Conservation (phyloP, 2,113 vertebrate genomes). For the Herpailurus yagouaroundi region DNA sequence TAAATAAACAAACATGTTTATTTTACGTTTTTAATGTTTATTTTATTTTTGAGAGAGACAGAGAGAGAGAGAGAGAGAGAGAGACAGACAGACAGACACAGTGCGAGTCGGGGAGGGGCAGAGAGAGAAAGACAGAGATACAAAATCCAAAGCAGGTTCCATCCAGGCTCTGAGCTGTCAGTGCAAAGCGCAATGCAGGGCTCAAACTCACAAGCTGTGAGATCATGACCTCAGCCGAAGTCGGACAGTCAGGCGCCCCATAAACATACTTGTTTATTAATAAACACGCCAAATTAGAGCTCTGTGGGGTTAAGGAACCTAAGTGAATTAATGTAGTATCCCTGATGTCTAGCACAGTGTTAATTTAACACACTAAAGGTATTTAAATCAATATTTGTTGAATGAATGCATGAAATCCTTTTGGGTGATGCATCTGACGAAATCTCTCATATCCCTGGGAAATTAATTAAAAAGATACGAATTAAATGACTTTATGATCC, state of each 20-base stretch:
- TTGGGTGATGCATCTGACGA: conserved; percentile 30
- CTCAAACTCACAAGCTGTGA: too few species aligned
- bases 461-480: conserved; percentile 14
- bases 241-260: too few species aligned
- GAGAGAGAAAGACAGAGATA: too few species aligned
- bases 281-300: background rate
- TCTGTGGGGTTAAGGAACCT: background rate
- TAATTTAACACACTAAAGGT: conserved; percentile 13
- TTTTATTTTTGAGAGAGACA: too few species aligned
- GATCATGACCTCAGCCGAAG: too few species aligned
- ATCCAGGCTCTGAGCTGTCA: too few species aligned
- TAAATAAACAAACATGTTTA: background rate
- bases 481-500: background rate
- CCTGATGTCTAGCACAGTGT: background rate
- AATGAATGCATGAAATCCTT: background rate
- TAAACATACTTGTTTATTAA: background rate
- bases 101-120: too few species aligned
- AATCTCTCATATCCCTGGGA: conserved; percentile 3
- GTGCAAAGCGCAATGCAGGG: too few species aligned
- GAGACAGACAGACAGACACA: too few species aligned
- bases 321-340: background rate
- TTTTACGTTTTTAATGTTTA: background rate
- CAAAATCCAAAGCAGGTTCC: too few species aligned
- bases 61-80: too few species aligned
- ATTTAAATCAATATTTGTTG: conserved; percentile 37